These are phyloP conservation scores for Ploceus nigricollis DNA, from an alignment of 2,113 vertebrate genomes.

Conservation along the genomic window DNA sequence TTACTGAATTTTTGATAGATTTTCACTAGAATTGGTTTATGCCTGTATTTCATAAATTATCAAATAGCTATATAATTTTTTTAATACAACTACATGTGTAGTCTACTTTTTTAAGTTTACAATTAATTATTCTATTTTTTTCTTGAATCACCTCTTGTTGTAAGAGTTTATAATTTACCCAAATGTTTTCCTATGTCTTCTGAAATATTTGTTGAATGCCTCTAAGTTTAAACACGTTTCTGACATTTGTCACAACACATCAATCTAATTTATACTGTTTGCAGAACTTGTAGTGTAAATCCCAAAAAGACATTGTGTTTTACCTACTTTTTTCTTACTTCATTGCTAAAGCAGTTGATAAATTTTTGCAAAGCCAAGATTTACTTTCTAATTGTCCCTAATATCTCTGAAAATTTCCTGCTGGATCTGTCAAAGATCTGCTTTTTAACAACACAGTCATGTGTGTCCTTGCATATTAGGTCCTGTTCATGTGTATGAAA, in stretches of 20 bases:
- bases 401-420: neutral
- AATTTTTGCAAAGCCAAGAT: neutral
- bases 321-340: neutral
- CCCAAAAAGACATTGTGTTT: neutral
- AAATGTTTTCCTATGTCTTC: neutral
- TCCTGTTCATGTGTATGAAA: neutral
- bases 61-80: neutral
- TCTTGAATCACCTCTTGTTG: neutral
- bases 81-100: neutral
- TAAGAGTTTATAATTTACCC: neutral
- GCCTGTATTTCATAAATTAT: neutral
- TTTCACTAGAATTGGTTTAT: neutral
- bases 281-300: neutral
- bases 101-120: neutral
- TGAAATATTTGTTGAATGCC: neutral
- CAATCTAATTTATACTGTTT: neutral
- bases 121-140: neutral
- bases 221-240: neutral
- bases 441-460: neutral
- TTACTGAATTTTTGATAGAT: neutral
- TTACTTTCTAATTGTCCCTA: neutral
- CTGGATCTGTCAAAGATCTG: neutral
- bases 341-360: neutral
- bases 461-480: neutral
- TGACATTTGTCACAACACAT: neutral